These are phyloP conservation scores for Drosophila bifasciata DNA, from an alignment of 1,140 invertebrate genomes.

Conservation along the genomic window DNA sequence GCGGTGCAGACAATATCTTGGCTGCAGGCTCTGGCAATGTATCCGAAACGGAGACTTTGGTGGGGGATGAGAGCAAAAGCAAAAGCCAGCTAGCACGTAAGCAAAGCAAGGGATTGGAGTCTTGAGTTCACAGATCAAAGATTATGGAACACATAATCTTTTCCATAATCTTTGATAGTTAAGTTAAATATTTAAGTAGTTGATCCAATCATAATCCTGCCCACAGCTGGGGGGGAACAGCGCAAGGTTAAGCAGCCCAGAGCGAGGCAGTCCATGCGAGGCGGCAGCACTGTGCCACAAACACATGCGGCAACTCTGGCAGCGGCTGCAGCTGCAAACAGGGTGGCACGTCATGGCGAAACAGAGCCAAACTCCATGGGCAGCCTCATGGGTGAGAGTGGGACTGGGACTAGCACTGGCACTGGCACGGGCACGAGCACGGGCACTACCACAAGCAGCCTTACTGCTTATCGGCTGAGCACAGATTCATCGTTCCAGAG, in stretches of 20 bases:
- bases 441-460: constrained; percentile 8
- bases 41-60: constrained; percentile 64
- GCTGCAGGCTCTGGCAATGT: constrained; percentile 26
- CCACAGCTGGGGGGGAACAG: constrained; percentile 23
- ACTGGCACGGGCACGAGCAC: constrained; percentile 25
- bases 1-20: constrained; percentile 59
- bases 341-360: constrained; percentile 35
- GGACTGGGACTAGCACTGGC: neutral
- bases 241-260: neutral
- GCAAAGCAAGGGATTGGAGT: constrained; percentile 1
- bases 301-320: constrained; percentile 53
- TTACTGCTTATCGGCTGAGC: constrained; percentile 36
- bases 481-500: too few species aligned
- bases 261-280: neutral
- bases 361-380: neutral
- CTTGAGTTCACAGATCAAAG: too few species aligned
- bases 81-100: constrained; percentile 44
- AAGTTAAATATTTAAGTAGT: neutral
- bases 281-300: constrained; percentile 2
- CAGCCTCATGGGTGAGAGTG: neutral
- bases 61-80: constrained; percentile 42
- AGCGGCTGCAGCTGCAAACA: constrained; percentile 57
- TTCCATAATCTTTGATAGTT: neutral
- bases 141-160: neutral
- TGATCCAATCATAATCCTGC: neutral